Conservation (phyloP, 2,888 invertebrate genomes). For the Eristalis intricaria region DNA sequence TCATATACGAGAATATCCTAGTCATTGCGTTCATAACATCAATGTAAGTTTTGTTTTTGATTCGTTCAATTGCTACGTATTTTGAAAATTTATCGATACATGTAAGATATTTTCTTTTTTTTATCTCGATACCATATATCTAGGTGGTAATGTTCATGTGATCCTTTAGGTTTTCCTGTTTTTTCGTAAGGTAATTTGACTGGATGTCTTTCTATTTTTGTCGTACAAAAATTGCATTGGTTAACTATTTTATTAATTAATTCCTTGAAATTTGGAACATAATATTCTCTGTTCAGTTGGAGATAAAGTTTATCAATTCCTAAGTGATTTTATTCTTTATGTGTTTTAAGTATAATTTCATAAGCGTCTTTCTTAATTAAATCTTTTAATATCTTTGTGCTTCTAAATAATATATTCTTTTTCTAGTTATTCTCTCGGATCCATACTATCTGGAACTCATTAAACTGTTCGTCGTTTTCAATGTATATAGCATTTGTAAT, state of each 20-base stretch:
- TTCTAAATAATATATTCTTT: background rate
- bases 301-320: too few relatives aligned
- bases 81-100: constrained; percentile 18
- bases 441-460: background rate
- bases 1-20: constrained; percentile 11
- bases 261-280: background rate
- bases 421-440: background rate
- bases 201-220: background rate
- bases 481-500: too few relatives aligned
- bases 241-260: background rate
- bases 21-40: background rate
- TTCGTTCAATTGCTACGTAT: too few relatives aligned
- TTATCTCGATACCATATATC: constrained; percentile 1
- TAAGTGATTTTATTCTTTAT: too few relatives aligned
- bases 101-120: constrained; percentile 7
- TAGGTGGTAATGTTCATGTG: background rate
- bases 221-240: background rate
- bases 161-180: too few relatives aligned
- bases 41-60: constrained; percentile 15
- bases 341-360: too few relatives aligned
- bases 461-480: background rate
- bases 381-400: background rate
- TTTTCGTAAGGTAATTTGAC: too few relatives aligned
- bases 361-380: background rate
- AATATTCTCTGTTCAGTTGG: too few relatives aligned